Conservation (phyloP, 2,113 vertebrate species). For the Craseonycteris thonglongyai region DNA sequence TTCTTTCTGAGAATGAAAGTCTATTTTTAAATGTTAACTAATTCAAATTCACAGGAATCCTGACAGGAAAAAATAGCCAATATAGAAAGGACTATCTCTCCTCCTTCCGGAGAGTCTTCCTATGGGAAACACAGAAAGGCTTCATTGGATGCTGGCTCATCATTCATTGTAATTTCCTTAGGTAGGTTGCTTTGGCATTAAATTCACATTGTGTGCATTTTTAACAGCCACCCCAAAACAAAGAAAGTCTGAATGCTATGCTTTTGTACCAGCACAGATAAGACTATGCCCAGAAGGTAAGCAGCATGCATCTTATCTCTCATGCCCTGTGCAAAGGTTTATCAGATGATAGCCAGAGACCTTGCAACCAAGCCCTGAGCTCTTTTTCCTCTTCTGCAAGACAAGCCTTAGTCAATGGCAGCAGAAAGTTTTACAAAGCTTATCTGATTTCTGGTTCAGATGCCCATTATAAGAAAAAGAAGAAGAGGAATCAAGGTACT, state of each 20-base stretch:
- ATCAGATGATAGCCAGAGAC: not conserved
- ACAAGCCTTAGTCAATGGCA: not conserved
- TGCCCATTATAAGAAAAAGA: not conserved
- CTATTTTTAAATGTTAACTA: conserved; percentile 40
- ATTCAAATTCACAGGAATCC: conserved; percentile 7
- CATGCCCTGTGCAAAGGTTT: not conserved
- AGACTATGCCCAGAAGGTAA: not conserved
- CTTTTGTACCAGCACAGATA: not conserved
- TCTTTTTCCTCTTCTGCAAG: not conserved
- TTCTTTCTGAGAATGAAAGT: not conserved
- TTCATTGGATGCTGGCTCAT: not conserved
- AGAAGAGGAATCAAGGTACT: not conserved
- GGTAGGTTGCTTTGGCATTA: not conserved
- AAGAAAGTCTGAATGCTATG: not conserved
- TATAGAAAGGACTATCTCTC: not conserved
- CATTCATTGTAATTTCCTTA: not conserved
- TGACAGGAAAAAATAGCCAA: not conserved
- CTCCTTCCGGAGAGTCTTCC: not conserved
- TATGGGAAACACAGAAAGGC: not conserved
- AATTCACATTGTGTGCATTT: not conserved
- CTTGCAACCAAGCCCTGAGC: not conserved
- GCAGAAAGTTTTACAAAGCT: not conserved
- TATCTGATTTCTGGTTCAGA: not conserved
- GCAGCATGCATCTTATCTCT: not conserved
- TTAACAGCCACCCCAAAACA: not conserved